These are phyloP conservation scores for Dasysyrphus tricinctus DNA, from an alignment of 2,888 invertebrate genomes.

Conservation along the genomic window DNA sequence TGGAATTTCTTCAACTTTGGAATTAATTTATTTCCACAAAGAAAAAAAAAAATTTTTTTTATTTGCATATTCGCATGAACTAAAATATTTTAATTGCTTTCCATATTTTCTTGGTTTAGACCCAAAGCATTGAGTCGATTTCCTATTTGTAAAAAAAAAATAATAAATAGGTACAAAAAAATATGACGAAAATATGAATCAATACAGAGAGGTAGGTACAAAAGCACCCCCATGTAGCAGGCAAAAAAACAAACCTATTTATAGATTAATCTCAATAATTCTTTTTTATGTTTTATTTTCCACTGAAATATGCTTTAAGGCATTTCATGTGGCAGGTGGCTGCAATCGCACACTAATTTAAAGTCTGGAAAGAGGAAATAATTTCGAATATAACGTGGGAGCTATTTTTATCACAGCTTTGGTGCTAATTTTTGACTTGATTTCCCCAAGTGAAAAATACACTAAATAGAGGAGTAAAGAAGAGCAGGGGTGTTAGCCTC, in stretches of 20 bases:
- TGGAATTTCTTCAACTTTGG: slow-evolving; percentile 37
- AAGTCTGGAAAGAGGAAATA: slow-evolving; percentile 54
- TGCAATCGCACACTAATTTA: slow-evolving; percentile 34
- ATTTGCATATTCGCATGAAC: background rate
- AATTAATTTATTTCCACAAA: slow-evolving; percentile 40
- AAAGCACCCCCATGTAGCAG: slow-evolving; percentile 6
- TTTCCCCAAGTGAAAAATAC: slow-evolving; percentile 11
- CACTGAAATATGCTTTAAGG: slow-evolving; percentile 22
- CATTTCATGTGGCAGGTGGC: slow-evolving; percentile 52
- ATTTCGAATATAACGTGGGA: background rate
- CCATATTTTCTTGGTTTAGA: slow-evolving; percentile 23
- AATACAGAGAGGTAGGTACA: background rate
- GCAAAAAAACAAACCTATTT: slow-evolving; percentile 42
- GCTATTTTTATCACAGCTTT: slow-evolving; percentile 40
- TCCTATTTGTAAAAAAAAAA: slow-evolving; percentile 8
- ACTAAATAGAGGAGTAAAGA: background rate
- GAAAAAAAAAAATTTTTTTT: background rate
- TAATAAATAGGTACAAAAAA: background rate
- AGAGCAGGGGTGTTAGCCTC: background rate
- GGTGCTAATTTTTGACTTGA: slow-evolving; percentile 27
- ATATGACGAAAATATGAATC: slow-evolving; percentile 27
- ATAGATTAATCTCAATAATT: slow-evolving; percentile 52
- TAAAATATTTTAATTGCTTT: slow-evolving; percentile 52
- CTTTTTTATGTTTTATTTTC: slow-evolving; percentile 24
- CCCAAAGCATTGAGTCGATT: slow-evolving; percentile 1